Percentiles rank a stretch among this genome's conserved stretches.
These are phyloP conservation scores for Helicoverpa assulta DNA, from an alignment of 2,888 invertebrate species.

Conservation along the genomic window DNA sequence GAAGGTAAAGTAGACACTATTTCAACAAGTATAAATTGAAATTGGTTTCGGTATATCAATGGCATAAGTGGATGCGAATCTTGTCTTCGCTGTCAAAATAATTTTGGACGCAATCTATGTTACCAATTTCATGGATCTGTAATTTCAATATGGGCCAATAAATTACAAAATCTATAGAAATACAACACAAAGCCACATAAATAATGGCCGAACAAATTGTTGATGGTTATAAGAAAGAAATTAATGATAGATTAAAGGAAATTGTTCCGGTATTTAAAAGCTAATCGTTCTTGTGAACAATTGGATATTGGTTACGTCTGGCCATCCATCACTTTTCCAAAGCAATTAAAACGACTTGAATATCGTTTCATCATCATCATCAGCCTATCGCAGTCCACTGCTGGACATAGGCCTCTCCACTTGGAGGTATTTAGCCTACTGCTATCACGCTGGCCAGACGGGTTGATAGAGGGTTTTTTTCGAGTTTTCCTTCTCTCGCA, in stretches of 20 bases:
- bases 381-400: no score
- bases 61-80: neutral
- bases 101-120: neutral
- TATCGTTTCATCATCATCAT: no score
- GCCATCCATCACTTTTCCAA: neutral
- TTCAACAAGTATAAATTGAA: no score
- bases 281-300: slow-evolving; percentile 7
- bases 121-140: neutral
- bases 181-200: neutral
- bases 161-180: neutral
- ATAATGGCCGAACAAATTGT: neutral
- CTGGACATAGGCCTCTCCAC: no score
- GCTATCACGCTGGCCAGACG: no score
- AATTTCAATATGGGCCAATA: neutral
- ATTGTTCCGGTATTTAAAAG: slow-evolving; percentile 22
- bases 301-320: neutral
- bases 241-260: slow-evolving; percentile 4
- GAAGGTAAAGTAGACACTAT: no score
- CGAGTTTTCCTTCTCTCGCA: no score
- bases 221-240: neutral
- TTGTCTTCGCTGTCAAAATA: no score
- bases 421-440: no score
- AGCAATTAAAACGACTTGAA: slow-evolving; percentile 1
- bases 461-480: no score
- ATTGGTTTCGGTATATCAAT: no score